phyloP scores from a whole-genome alignment of 92 coral and sea anemone species.

The Palythoa caribaeorum region DNA sequence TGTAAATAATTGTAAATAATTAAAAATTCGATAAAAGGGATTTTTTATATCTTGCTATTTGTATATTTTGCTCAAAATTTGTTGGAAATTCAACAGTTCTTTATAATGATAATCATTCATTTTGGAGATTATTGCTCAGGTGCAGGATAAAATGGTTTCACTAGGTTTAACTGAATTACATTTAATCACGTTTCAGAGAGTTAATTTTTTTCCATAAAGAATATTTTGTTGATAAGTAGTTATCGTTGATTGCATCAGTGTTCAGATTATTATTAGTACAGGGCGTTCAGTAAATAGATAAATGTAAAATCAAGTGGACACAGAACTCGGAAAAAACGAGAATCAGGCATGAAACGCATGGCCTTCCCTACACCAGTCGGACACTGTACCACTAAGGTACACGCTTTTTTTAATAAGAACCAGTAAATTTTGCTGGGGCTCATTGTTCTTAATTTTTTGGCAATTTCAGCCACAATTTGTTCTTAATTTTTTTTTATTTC shows the following conservation, averaged over 20 bases:
- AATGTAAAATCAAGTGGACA: too few species aligned
- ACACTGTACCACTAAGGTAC: too few species aligned
- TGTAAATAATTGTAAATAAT: constrained; percentile 27
- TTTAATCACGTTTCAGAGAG: neutral
- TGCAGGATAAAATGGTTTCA: neutral
- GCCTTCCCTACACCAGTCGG: too few species aligned
- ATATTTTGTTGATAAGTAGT: neutral
- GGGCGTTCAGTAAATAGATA: too few species aligned
- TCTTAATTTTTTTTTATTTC: too few species aligned
- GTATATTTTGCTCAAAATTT: constrained; percentile 28
- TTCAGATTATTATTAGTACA: too few species aligned
- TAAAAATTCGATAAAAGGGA: constrained; percentile 10
- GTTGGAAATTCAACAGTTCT: constrained; percentile 18
- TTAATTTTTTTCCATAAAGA: neutral
- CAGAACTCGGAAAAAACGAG: too few species aligned
- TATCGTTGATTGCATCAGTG: neutral
- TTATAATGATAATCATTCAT: constrained; percentile 18
- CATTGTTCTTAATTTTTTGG: too few species aligned
- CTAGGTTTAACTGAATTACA: neutral
- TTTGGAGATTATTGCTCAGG: constrained; percentile 16
- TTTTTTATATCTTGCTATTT: constrained; percentile 10
- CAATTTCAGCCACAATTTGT: too few species aligned
- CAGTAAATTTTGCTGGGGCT: too few species aligned
- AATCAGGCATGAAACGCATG: too few species aligned
- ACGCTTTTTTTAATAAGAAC: too few species aligned